Conservation (phyloP, 64 coral and sea anemone species). For the Trachythela sp. region DNA sequence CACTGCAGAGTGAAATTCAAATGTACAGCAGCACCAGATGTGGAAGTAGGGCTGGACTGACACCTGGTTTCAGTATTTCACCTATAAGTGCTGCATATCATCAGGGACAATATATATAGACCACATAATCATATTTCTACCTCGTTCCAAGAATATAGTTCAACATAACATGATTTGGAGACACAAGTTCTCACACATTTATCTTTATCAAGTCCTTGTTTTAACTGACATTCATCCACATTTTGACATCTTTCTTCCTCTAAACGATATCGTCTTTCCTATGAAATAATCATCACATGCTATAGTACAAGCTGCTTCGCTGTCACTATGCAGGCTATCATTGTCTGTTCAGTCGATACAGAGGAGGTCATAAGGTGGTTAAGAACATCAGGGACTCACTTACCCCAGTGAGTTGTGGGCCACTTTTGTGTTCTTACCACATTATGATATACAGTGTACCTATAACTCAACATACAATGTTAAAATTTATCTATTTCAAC, state of each 20-base stretch:
- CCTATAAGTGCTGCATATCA: too few species aligned
- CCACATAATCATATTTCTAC: not conserved
- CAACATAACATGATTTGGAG: not conserved
- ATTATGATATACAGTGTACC: too few species aligned
- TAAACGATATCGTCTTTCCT: conserved; percentile 1
- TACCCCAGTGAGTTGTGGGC: too few species aligned
- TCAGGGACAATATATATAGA: not conserved
- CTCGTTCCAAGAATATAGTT: conserved; percentile 13
- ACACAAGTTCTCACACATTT: not conserved
- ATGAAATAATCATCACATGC: not conserved
- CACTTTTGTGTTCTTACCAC: too few species aligned
- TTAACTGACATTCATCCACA: not conserved
- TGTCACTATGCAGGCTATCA: not conserved
- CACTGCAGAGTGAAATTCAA: too few species aligned
- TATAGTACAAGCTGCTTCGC: not conserved
- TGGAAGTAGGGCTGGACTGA: too few species aligned
- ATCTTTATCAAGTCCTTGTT: not conserved
- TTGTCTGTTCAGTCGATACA: not conserved
- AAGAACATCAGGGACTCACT: too few species aligned
- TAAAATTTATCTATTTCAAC: too few species aligned
- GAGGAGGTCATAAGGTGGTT: not conserved
- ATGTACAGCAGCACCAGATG: too few species aligned
- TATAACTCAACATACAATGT: too few species aligned
- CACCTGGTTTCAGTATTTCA: too few species aligned
- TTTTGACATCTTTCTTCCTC: not conserved